These are phyloP conservation scores for Meta bourneti DNA, from an alignment of 2,888 invertebrate species.

Conservation along the genomic window DNA sequence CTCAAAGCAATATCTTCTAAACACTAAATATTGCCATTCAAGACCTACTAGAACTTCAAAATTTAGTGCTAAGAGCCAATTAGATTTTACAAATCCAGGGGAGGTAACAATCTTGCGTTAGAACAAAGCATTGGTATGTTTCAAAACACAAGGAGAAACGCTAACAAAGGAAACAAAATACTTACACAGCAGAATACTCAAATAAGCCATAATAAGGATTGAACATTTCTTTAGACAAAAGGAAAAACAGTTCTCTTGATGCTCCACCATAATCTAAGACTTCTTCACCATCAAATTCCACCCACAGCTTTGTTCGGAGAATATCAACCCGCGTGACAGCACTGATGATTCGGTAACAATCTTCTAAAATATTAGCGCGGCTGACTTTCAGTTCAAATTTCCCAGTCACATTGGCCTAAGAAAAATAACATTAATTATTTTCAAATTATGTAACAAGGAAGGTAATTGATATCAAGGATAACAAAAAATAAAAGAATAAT, in stretches of 20 bases:
- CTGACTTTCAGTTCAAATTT: slow-evolving; percentile 97
- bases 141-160: neutral
- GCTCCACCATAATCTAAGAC: slow-evolving; percentile 98
- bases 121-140: neutral
- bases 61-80: too few species aligned
- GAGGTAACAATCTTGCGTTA: neutral
- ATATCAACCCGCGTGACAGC: slow-evolving; percentile 93
- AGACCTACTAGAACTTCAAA: too few species aligned
- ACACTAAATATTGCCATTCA: too few species aligned
- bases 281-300: slow-evolving; percentile 98
- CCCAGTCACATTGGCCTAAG: slow-evolving; percentile 94
- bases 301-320: slow-evolving; percentile 98
- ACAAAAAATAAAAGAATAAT: neutral
- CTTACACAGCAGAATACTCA: slow-evolving; percentile 99
- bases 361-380: slow-evolving; percentile 95
- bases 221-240: slow-evolving; percentile 99
- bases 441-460: too few species aligned
- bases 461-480: slow-evolving; percentile 78
- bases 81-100: too few species aligned
- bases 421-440: too few species aligned
- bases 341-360: slow-evolving; percentile 97
- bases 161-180: slow-evolving; percentile 77
- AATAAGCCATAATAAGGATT: slow-evolving; percentile 99
- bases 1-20: too few species aligned
- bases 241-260: slow-evolving; percentile 98